Base-by-base conservation (phyloP, 64 coral and sea anemone species). In the Pocillopora verrucosa region DNA sequence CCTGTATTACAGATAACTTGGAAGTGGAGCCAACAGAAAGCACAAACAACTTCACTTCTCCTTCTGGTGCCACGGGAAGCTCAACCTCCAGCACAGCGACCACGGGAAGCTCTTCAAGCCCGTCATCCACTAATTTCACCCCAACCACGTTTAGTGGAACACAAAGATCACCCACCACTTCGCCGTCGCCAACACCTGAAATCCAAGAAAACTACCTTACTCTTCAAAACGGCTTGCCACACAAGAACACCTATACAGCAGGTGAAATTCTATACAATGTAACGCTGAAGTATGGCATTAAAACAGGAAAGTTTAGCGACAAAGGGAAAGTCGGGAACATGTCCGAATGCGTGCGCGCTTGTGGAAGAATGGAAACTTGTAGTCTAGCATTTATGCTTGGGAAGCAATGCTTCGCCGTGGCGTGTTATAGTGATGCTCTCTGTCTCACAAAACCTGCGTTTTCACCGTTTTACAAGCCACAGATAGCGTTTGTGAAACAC, bases 331-430 rank as follows among this genome's bases (percentile, higher is more conserved):
- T 92, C 5, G 77, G 30, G 13, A 85, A 86, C 35, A 94, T 98
- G 79, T 84, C 41, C 0, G 92, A 98, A 22, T 98, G 95, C 58
- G 85, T 89, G 0, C 68, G 86, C 13, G 73, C 73, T 10, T 98
- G 95, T 20, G 95, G 95, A 5, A 88, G 76, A 86, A 65, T 82
- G 19, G 73, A 78, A 74, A 89, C 58, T 51, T 98, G 95, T 16
- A 93, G 94, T 60, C 75, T 98, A 13, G 95, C 95, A 11, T 98
- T 98, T 41, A 98, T 98, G 95, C 89, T 98, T 38, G 92, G 95
- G 35, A 79, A 89, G 6, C 89, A 98, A 75, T 98, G 95, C 85
- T 98, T 94, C 24, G 76, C 95, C 59, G 95, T 96, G 10, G 83
- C 90, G 11, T 96, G 95, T 87, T 93, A 84, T 63, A 89, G 77